These are phyloP conservation scores for Melieria crassipennis DNA, from an alignment of 2,888 invertebrate species.

Conservation along the genomic window DNA sequence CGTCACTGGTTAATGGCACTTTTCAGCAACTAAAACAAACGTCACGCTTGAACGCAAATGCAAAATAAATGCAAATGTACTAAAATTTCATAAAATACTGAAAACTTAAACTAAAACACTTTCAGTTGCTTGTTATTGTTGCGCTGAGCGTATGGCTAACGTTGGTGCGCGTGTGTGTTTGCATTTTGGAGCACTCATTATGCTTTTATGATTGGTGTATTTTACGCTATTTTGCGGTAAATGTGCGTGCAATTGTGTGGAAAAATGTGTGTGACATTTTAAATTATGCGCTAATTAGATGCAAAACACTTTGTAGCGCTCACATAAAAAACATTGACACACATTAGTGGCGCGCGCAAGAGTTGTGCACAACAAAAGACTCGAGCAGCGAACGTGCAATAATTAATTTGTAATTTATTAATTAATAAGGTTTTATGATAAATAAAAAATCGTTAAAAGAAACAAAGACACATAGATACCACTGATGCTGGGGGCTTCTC, in stretches of 20 bases:
- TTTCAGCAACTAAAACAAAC: conserved; percentile 7
- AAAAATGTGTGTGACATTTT: conserved; percentile 3
- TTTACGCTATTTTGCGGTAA: conserved; percentile 13
- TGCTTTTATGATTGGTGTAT: conserved; percentile 3
- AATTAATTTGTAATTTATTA: background rate
- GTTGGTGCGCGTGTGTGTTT: too few species aligned
- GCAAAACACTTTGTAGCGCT: background rate
- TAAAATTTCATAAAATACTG: conserved; percentile 9
- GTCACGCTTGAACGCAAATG: conserved; percentile 17
- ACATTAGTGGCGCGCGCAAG: background rate
- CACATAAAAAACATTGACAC: background rate
- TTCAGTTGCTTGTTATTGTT: background rate
- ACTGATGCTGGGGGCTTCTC: too few species aligned
- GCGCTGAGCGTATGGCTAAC: too few species aligned
- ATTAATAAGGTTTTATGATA: too few species aligned
- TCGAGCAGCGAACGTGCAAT: conserved; percentile 16
- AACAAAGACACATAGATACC: too few species aligned
- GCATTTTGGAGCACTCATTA: background rate
- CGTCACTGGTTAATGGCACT: too few species aligned
- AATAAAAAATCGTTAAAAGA: too few species aligned
- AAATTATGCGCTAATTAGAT: conserved; percentile 27
- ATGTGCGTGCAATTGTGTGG: conserved; percentile 24
- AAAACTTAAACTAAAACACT: background rate
- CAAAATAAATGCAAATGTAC: conserved; percentile 9
- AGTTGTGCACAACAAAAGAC: conserved; percentile 16